Conservation (phyloP, 2,797 vertebrate species). For the Pseudomugil tenellus region DNA sequence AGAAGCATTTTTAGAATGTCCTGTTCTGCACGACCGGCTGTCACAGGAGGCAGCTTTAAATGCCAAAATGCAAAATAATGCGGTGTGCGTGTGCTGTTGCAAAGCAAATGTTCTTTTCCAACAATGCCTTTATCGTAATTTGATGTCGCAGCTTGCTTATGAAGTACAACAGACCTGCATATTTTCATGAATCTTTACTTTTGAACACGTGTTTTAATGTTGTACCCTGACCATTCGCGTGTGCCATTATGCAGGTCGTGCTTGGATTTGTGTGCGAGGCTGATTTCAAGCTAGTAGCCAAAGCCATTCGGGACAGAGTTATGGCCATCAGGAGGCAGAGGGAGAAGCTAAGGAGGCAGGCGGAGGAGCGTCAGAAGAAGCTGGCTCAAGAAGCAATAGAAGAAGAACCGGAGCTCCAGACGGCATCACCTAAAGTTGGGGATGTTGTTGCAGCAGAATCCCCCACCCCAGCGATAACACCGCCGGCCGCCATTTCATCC, state of each 20-base stretch:
- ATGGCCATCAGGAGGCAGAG: constrained; percentile 91
- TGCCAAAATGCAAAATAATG: constrained; percentile 9
- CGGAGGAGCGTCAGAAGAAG: constrained; percentile 76
- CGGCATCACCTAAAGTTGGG: constrained; percentile 57
- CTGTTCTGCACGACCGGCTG: constrained; percentile 23
- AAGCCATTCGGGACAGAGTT: constrained; percentile 92
- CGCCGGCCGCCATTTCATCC: constrained; percentile 44
- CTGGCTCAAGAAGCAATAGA: constrained; percentile 76
- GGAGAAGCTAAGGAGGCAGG: constrained; percentile 87
- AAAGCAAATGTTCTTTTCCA: constrained; percentile 14
- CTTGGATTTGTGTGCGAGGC: constrained; percentile 93
- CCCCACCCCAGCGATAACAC: constrained; percentile 30
- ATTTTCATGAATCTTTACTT: constrained; percentile 1
- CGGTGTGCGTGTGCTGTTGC: neutral
- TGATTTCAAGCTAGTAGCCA: constrained; percentile 95
- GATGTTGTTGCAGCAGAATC: constrained; percentile 23
- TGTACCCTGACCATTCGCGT: constrained; percentile 41
- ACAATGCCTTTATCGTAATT: neutral
- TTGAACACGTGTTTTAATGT: constrained; percentile 18
- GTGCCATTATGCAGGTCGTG: constrained; percentile 84
- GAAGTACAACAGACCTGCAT: constrained; percentile 9
- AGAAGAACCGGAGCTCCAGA: constrained; percentile 79
- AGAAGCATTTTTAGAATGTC: constrained; percentile 45
- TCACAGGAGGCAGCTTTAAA: constrained; percentile 14
- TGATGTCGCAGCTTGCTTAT: constrained; percentile 15